These are phyloP conservation scores for Phrynocephalus guinanensis DNA, from an alignment of 2,797 vertebrate genomes.

Conservation along the genomic window DNA sequence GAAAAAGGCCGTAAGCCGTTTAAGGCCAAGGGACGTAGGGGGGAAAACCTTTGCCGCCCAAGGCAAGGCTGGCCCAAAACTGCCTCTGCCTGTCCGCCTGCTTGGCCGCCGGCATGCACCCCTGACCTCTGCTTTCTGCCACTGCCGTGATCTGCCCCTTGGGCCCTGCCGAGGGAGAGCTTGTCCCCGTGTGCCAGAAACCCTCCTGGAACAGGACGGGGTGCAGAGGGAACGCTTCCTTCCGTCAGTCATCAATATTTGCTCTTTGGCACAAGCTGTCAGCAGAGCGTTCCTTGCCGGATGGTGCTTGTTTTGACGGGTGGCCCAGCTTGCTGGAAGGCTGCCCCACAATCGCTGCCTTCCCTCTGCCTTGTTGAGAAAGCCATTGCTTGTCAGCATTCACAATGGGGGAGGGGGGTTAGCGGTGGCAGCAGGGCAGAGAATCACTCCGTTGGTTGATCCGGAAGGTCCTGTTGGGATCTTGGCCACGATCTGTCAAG, in stretches of 20 bases:
- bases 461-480: no score
- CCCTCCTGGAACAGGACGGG: background rate
- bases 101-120: background rate
- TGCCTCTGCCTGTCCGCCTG: background rate
- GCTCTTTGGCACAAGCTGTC: constrained; percentile 6
- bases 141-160: background rate
- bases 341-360: background rate
- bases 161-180: background rate
- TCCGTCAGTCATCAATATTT: background rate
- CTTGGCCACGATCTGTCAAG: no score
- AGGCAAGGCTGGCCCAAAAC: no score
- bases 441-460: no score
- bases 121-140: background rate
- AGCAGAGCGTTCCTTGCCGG: background rate
- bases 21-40: no score
- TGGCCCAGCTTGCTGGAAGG: background rate
- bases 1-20: background rate
- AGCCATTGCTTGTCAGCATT: background rate
- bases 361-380: background rate
- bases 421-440: no score
- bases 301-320: constrained; percentile 1
- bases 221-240: background rate
- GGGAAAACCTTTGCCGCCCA: background rate
- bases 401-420: background rate
- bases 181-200: background rate